phyloP scores from a whole-genome alignment of 2,888 invertebrate genomes.

The Dynastes tityus region DNA sequence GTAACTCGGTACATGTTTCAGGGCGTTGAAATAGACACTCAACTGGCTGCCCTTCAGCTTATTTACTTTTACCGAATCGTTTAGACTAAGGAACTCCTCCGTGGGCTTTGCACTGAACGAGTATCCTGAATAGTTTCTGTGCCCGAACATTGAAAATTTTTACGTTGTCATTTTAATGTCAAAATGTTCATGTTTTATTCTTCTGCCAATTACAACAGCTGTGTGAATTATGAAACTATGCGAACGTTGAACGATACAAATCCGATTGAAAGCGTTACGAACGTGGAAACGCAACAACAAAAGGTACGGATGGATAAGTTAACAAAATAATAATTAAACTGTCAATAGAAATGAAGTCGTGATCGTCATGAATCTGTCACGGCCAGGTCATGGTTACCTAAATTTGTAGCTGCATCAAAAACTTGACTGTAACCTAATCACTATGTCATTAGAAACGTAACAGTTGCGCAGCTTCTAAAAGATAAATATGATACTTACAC shows the following conservation, averaged over 20 bases:
- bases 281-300: too few species aligned
- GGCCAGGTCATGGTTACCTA: too few species aligned
- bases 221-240: neutral
- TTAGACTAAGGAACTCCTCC: constrained; percentile 52
- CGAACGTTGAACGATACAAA: neutral
- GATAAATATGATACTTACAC: too few species aligned
- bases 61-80: constrained; percentile 56
- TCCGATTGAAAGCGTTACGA: too few species aligned
- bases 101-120: constrained; percentile 7
- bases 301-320: too few species aligned
- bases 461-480: too few species aligned
- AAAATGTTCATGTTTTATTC: constrained; percentile 20
- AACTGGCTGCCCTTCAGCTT: constrained; percentile 50
- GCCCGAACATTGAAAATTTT: constrained; percentile 54
- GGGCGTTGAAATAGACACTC: constrained; percentile 39
- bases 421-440: too few species aligned
- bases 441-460: too few species aligned
- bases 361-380: too few species aligned
- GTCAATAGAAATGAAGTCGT: too few species aligned
- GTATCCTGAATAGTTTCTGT: constrained; percentile 50
- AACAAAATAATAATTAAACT: too few species aligned
- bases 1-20: constrained; percentile 13
- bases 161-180: constrained; percentile 40
- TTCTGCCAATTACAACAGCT: neutral
- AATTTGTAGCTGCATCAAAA: too few species aligned